Conservation (phyloP, 2,797 vertebrate genomes). For the Lepilemur ruficaudatus region DNA sequence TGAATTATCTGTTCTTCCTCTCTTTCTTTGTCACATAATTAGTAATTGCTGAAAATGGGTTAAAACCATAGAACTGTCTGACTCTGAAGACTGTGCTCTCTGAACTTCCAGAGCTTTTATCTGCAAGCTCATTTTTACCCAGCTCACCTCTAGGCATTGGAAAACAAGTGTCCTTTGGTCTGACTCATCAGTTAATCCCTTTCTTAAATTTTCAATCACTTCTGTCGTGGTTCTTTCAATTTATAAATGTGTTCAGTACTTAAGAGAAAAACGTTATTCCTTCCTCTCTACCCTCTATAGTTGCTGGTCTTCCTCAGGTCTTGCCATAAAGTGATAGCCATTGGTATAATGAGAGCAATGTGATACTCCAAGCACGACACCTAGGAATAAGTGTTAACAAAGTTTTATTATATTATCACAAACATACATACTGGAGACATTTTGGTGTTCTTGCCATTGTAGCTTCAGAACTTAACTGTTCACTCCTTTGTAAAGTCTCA, state of each 20-base stretch:
- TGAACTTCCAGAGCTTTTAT: neutral
- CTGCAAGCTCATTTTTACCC: neutral
- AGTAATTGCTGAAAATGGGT: neutral
- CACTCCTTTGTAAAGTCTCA: neutral
- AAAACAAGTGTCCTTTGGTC: neutral
- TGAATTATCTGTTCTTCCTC: neutral
- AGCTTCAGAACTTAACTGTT: constrained; percentile 14
- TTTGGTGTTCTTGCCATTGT: neutral
- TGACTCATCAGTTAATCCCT: neutral
- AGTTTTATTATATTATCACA: neutral
- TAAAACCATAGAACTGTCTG: neutral
- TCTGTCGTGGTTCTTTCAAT: neutral
- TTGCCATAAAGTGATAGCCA: neutral
- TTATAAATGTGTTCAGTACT: neutral
- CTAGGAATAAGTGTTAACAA: neutral
- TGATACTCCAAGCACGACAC: neutral
- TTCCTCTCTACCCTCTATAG: neutral
- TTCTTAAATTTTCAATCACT: neutral
- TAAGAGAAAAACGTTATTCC: constrained; percentile 9
- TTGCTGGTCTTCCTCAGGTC: neutral
- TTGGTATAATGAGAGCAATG: neutral
- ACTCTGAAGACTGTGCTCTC: neutral
- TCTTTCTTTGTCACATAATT: neutral
- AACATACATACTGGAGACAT: neutral
- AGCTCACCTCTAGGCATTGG: neutral